A percentile compares a stretch with the other conserved stretches of the same genome.
These are phyloP conservation scores for Seira ritae DNA, from an alignment of 2,888 invertebrate genomes.

Conservation along the genomic window DNA sequence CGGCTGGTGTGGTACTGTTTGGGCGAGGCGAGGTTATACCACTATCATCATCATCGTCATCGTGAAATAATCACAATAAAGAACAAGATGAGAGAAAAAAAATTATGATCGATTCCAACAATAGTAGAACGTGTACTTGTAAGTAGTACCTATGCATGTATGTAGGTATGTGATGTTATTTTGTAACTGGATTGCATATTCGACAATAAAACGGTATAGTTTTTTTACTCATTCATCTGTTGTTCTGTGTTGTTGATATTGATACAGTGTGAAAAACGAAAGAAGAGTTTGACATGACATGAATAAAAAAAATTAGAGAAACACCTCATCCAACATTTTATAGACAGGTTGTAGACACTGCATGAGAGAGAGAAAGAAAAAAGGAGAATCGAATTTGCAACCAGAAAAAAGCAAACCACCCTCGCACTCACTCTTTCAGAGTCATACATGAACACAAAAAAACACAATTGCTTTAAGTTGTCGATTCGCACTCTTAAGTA, in stretches of 20 bases:
- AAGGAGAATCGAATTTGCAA: neutral
- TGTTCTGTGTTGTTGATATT: neutral
- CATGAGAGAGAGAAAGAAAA: neutral
- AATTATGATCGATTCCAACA: conserved; percentile 8
- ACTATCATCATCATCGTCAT: neutral
- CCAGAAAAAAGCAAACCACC: conserved; percentile 11
- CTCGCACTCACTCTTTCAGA: neutral
- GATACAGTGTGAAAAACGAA: conserved; percentile 12
- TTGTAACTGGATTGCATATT: conserved; percentile 8
- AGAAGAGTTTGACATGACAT: conserved; percentile 12
- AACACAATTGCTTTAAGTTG: too few relatives aligned
- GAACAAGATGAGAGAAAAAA: neutral
- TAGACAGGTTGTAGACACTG: conserved; percentile 14
- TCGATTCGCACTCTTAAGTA: conserved; percentile 5
- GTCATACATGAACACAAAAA: too few relatives aligned
- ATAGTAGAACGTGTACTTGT: neutral
- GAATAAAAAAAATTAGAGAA: conserved; percentile 4
- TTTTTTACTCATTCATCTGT: neutral
- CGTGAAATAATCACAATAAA: conserved; percentile 9
- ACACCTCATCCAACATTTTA: conserved; percentile 11
- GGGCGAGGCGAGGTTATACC: conserved; percentile 11
- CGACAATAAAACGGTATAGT: neutral
- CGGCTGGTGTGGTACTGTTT: conserved; percentile 8
- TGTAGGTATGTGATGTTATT: neutral
- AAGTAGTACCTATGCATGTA: too few relatives aligned